Percentiles rank a stretch among this genome's conserved stretches.
These are phyloP conservation scores for Seriola aureovittata DNA, from an alignment of 2,113 vertebrate genomes.

Conservation along the genomic window DNA sequence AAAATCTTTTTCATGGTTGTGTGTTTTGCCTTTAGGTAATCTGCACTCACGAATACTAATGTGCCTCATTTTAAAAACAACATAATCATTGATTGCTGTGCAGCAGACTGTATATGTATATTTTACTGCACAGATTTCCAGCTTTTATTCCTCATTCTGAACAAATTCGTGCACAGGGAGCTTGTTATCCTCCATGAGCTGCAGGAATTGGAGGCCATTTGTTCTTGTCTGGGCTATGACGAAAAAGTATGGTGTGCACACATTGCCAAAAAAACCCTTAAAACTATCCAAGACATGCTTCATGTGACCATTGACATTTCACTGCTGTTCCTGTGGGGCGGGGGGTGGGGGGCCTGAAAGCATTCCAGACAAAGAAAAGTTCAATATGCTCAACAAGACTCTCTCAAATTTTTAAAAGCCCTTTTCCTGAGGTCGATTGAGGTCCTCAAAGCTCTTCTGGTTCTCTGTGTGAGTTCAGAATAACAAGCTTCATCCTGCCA, in stretches of 20 bases:
- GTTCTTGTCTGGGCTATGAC: constrained; percentile 20
- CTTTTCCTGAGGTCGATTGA: constrained; percentile 38
- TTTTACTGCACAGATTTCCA: neutral
- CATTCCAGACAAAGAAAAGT: constrained; percentile 50
- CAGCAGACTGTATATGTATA: constrained; percentile 18
- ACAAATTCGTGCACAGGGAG: constrained; percentile 16
- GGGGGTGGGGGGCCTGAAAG: constrained; percentile 26
- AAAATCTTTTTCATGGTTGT: constrained; percentile 32
- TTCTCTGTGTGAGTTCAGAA: constrained; percentile 74
- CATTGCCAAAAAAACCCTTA: constrained; percentile 10
- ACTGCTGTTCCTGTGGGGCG: constrained; percentile 16
- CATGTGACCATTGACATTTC: constrained; percentile 54
- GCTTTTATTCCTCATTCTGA: constrained; percentile 11
- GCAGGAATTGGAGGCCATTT: constrained; percentile 18
- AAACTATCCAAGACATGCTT: constrained; percentile 22
- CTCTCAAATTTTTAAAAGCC: constrained; percentile 64
- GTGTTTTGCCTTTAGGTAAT: constrained; percentile 37
- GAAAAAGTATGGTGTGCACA: constrained; percentile 15
- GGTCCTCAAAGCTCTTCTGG: constrained; percentile 53
- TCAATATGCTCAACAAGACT: constrained; percentile 53
- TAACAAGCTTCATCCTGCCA: constrained; percentile 71
- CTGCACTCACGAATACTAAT: constrained; percentile 43
- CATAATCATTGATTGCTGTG: constrained; percentile 25
- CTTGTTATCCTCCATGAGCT: constrained; percentile 24
- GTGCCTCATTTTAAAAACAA: constrained; percentile 13